Percentiles rank a stretch among this genome's conserved stretches.
Conservation (phyloP, 2,797 vertebrate species). For the Fundulus diaphanus region DNA sequence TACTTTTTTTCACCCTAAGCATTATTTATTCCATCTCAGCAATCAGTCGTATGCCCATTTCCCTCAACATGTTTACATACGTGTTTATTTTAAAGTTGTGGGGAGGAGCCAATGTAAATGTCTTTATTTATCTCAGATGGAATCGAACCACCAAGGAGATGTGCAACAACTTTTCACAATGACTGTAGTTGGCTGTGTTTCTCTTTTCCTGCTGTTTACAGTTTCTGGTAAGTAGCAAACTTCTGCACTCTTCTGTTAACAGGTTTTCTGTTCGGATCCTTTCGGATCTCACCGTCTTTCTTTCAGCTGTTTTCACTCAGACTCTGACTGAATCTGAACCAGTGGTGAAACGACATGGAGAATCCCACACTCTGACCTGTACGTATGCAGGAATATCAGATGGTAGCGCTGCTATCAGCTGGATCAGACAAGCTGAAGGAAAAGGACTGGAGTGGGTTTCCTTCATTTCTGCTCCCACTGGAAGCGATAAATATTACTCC, state of each 20-base stretch:
- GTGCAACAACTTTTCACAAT: background rate
- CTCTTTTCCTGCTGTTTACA: background rate
- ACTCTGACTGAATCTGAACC: constrained; percentile 10
- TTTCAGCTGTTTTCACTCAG: constrained; percentile 26
- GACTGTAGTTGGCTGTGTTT: background rate
- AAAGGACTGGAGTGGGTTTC: rapidly evolving
- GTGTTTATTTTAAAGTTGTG: no score
- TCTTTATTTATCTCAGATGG: background rate
- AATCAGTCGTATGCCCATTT: no score
- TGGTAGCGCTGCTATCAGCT: background rate
- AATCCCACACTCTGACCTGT: constrained; percentile 56
- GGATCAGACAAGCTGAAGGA: constrained; percentile 10
- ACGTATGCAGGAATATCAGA: constrained; percentile 28
- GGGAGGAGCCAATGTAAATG: background rate
- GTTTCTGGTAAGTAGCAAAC: background rate
- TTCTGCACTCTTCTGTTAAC: background rate
- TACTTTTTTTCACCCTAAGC: no score
- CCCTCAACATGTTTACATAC: no score
- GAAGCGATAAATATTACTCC: rapidly evolving
- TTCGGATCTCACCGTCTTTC: background rate
- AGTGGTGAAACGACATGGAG: constrained; percentile 19
- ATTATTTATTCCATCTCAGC: no score
- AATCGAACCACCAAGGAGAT: background rate
- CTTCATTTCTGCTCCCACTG: rapidly evolving
- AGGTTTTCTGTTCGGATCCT: background rate